Conservation (phyloP, 2,888 invertebrate species). For the Clistopyga incitator region DNA sequence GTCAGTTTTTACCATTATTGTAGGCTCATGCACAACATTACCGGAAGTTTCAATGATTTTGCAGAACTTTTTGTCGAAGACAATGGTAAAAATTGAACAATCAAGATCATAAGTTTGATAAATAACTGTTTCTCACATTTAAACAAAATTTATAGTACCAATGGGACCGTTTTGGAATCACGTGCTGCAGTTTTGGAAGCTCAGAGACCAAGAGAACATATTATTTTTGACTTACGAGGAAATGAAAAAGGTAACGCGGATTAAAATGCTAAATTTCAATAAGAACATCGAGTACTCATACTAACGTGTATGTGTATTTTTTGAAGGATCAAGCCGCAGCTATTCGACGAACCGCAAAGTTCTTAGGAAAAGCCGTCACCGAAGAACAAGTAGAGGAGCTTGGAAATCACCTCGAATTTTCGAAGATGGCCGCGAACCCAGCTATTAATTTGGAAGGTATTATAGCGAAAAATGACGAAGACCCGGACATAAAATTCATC, state of each 20-base stretch:
- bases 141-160: constrained; percentile 76
- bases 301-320: background rate
- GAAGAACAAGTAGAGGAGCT: constrained; percentile 89
- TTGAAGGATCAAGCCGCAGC: constrained; percentile 87
- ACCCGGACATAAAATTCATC: constrained; percentile 88
- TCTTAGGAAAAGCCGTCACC: constrained; percentile 88
- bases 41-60: constrained; percentile 90
- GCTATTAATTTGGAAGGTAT: constrained; percentile 91
- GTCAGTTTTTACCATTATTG: constrained; percentile 96
- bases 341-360: constrained; percentile 89
- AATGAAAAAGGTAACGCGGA: constrained; percentile 84
- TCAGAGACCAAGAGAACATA: constrained; percentile 85
- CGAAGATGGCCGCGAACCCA: constrained; percentile 92
- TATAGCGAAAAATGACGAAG: constrained; percentile 86
- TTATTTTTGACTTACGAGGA: constrained; percentile 87
- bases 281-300: background rate
- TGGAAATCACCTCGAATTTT: constrained; percentile 91
- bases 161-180: constrained; percentile 82
- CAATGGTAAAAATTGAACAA: constrained; percentile 85
- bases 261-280: background rate
- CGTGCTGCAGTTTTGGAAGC: constrained; percentile 84
- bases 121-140: constrained; percentile 44
- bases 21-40: constrained; percentile 88
- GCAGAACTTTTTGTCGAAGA: constrained; percentile 90
- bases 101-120: background rate